Conservation (phyloP, 2,113 vertebrate species). For the Acrocephalus kingi region DNA sequence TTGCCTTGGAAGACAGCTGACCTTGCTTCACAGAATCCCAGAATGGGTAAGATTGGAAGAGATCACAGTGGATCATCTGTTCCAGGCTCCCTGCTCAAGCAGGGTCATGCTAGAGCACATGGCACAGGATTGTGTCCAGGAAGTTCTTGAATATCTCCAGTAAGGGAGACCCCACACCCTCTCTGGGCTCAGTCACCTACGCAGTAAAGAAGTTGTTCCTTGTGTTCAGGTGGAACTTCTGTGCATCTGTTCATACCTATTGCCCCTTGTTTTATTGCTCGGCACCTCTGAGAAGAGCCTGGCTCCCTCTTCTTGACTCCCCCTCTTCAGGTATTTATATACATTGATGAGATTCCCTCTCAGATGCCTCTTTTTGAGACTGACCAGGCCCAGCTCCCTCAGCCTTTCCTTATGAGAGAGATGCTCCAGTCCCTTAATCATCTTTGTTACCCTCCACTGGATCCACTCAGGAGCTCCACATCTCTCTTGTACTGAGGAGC, state of each 20-base stretch:
- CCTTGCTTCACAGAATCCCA: not conserved
- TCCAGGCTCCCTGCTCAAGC: not conserved
- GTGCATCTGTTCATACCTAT: not conserved
- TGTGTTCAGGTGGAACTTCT: not conserved
- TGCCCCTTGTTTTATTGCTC: not conserved
- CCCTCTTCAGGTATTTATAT: not conserved
- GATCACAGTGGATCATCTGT: not conserved
- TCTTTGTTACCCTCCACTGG: not conserved
- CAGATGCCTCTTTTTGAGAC: not conserved
- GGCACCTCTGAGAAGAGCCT: not conserved
- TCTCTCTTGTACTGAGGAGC: not conserved
- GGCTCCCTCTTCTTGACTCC: too few relatives aligned
- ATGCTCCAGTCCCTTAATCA: not conserved
- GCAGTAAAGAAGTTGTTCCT: not conserved
- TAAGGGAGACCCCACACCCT: not conserved
- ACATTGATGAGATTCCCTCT: not conserved
- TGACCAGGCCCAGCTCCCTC: not conserved
- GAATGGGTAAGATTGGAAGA: not conserved
- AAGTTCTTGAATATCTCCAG: not conserved
- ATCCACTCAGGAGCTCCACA: not conserved
- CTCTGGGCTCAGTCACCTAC: not conserved
- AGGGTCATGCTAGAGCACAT: not conserved
- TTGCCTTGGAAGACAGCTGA: not conserved
- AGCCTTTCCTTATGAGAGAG: not conserved
- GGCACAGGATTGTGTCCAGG: not conserved